Conservation (phyloP, 2,113 vertebrate genomes). For the Atherinomorus stipes region DNA sequence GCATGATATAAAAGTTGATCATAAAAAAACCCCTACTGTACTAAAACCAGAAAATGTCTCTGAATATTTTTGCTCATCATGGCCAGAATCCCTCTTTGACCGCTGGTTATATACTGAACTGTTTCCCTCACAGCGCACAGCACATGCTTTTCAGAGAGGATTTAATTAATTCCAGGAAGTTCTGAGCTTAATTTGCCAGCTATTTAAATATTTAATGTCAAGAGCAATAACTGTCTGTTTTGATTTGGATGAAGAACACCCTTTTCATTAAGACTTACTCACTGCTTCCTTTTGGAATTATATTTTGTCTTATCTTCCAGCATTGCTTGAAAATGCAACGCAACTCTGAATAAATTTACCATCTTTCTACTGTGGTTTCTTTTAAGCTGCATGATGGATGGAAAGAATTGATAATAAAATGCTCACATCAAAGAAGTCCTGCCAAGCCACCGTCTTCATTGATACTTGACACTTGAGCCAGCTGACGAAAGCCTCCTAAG, state of each 20-base stretch:
- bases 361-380: no score
- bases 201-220: conserved; percentile 1
- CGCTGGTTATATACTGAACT: conserved; percentile 20
- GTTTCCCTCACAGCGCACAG: conserved; percentile 20
- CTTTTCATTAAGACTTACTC: no score
- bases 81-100: conserved; percentile 24
- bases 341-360: no score
- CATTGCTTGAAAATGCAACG: background rate
- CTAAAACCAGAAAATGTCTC: no score
- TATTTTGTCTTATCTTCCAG: background rate
- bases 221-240: background rate
- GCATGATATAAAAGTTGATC: no score
- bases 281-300: background rate
- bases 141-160: background rate
- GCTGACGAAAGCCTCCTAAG: background rate
- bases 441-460: no score
- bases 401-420: no score
- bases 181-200: conserved; percentile 22
- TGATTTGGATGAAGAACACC: background rate
- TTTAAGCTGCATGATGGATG: no score
- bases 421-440: no score
- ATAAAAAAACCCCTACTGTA: no score
- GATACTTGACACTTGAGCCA: no score
- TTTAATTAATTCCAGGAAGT: conserved; percentile 40
- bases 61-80: no score